Conservation (phyloP, 2,113 vertebrate genomes). For the Romanogobio albipinnatus region DNA sequence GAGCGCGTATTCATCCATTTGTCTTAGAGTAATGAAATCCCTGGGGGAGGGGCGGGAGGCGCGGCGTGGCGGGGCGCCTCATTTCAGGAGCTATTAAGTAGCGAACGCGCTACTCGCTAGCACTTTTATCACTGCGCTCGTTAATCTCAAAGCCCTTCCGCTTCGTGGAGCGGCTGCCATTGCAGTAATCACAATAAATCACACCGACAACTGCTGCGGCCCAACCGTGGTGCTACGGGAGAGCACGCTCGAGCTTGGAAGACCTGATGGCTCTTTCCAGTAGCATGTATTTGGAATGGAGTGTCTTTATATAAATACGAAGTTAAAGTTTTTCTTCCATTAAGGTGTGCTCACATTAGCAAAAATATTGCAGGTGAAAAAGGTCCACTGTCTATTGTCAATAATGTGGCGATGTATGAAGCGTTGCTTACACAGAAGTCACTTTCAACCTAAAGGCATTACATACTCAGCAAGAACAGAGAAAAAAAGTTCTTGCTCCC, state of each 20-base stretch:
- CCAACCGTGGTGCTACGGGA: constrained; percentile 59
- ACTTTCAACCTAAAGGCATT: no score
- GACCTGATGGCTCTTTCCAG: constrained; percentile 12
- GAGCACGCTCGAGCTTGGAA: no score
- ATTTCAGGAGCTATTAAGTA: constrained; percentile 71
- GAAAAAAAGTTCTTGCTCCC: no score
- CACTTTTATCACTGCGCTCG: constrained; percentile 69
- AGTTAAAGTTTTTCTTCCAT: not conserved
- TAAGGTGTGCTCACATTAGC: not conserved
- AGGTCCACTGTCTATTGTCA: no score
- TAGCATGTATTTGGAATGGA: not conserved
- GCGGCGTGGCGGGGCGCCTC: constrained; percentile 56
- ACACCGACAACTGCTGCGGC: constrained; percentile 64
- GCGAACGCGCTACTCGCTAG: constrained; percentile 64
- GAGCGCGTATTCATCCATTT: constrained; percentile 65
- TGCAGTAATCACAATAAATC: constrained; percentile 76
- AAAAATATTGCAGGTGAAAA: no score
- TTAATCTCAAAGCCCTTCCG: constrained; percentile 71
- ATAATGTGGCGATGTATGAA: no score
- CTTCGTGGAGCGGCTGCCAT: constrained; percentile 59
- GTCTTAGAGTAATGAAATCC: constrained; percentile 75
- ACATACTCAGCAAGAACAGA: no score
- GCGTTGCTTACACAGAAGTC: no score
- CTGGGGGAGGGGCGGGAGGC: constrained; percentile 59
- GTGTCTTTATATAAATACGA: not conserved